phyloP scores from a whole-genome alignment of 1,140 invertebrate genomes.

The Heliconius melpomene region DNA sequence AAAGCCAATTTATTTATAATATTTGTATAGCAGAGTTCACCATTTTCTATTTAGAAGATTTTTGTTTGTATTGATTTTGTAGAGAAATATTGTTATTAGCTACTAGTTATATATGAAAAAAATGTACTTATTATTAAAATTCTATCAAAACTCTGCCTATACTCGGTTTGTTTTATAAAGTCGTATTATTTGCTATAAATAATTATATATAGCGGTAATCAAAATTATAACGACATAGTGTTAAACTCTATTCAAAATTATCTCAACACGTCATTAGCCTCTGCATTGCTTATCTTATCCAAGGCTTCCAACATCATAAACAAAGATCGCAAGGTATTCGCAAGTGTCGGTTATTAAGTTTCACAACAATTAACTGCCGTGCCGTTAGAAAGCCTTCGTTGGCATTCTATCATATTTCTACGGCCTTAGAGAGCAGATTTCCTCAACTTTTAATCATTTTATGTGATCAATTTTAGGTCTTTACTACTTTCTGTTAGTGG shows the following conservation, averaged over 20 bases:
- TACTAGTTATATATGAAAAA: no score
- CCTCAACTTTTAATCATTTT: not conserved
- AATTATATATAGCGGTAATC: not conserved
- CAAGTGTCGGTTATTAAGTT: conserved; percentile 49
- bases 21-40: not conserved
- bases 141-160: no score
- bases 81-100: no score
- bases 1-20: not conserved
- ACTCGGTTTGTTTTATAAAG: not conserved
- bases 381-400: conserved; percentile 39
- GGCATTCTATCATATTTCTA: conserved; percentile 12
- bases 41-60: not conserved
- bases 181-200: not conserved
- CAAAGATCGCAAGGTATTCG: conserved; percentile 28
- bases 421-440: conserved; percentile 13
- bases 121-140: no score
- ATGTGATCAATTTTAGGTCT: not conserved
- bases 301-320: conserved; percentile 13
- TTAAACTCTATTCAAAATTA: not conserved
- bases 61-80: no score
- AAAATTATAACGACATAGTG: not conserved
- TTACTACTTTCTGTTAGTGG: not conserved
- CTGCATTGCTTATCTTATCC: conserved; percentile 4
- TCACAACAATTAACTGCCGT: conserved; percentile 51
- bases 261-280: not conserved